Conservation (phyloP, 2,888 invertebrate genomes). For the Caenorhabditis zanzibari region DNA sequence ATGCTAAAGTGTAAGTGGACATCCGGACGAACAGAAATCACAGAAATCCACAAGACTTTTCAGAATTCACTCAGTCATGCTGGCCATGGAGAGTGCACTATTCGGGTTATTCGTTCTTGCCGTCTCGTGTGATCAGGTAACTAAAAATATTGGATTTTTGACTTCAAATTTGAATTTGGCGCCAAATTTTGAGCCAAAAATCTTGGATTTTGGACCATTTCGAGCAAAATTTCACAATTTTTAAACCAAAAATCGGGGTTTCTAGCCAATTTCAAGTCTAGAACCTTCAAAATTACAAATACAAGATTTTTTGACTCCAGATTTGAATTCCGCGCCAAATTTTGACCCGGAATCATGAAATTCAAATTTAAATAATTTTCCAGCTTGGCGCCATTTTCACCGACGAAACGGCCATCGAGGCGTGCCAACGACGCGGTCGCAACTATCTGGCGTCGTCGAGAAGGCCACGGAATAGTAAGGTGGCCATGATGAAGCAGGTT, state of each 20-base stretch:
- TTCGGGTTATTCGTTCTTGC: slow-evolving; percentile 93
- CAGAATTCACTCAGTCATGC: slow-evolving; percentile 91
- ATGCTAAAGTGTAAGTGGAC: slow-evolving; percentile 79
- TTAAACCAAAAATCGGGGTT: background rate
- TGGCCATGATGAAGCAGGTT: slow-evolving; percentile 89
- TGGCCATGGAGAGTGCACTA: slow-evolving; percentile 90
- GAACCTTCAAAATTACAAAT: too few species aligned
- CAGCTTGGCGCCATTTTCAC: slow-evolving; percentile 91
- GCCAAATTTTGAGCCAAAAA: background rate
- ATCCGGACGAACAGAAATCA: background rate
- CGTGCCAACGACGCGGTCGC: slow-evolving; percentile 85
- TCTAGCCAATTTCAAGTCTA: background rate
- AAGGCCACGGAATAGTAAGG: slow-evolving; percentile 82
- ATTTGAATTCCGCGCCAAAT: background rate
- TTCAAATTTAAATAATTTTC: slow-evolving; percentile 64
- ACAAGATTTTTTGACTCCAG: background rate
- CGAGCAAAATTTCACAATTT: background rate
- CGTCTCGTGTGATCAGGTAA: slow-evolving; percentile 89
- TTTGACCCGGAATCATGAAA: background rate
- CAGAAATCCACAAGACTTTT: background rate
- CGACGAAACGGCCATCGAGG: slow-evolving; percentile 92
- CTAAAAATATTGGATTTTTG: background rate
- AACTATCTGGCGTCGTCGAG: slow-evolving; percentile 57
- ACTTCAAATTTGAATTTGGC: too few species aligned
- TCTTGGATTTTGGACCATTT: background rate